These are phyloP conservation scores for Nebria ingens DNA, from an alignment of 1,140 invertebrate genomes.

Conservation along the genomic window DNA sequence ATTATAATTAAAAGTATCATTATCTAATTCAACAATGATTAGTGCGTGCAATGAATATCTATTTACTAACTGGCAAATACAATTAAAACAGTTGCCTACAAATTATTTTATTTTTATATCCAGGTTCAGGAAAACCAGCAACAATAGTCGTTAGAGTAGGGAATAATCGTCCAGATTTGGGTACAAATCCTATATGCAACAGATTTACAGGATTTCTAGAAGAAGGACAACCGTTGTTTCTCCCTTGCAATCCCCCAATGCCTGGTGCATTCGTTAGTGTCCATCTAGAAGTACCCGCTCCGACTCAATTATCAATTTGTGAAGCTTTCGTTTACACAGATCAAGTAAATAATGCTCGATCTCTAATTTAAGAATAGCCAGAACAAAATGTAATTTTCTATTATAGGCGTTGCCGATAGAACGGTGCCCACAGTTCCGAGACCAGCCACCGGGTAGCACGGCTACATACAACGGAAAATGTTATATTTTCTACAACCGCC, in stretches of 20 bases:
- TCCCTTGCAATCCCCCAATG: slow-evolving; percentile 91
- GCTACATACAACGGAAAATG: slow-evolving; percentile 94
- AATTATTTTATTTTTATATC: too few species aligned
- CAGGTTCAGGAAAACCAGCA: slow-evolving; percentile 59
- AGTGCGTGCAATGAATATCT: too few species aligned
- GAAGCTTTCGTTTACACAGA: slow-evolving; percentile 93
- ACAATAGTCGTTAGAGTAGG: slow-evolving; percentile 85
- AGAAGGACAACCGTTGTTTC: slow-evolving; percentile 81
- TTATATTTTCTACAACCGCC: slow-evolving; percentile 89
- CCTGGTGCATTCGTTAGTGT: slow-evolving; percentile 89
- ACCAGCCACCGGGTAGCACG: slow-evolving; percentile 82
- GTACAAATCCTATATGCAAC: slow-evolving; percentile 88
- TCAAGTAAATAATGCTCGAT: slow-evolving; percentile 48
- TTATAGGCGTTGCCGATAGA: slow-evolving; percentile 76
- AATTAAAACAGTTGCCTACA: too few species aligned
- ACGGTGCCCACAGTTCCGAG: slow-evolving; percentile 82
- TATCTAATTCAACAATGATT: too few species aligned
- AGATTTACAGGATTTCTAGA: slow-evolving; percentile 75
- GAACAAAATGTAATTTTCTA: neutral
- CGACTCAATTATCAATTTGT: slow-evolving; percentile 77
- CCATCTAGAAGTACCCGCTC: slow-evolving; percentile 65
- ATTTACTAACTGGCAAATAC: too few species aligned
- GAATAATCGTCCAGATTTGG: slow-evolving; percentile 88
- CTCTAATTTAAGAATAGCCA: neutral
- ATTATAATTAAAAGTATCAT: too few species aligned